These are phyloP conservation scores for Macroteleia sp. DNA, from an alignment of 2,888 invertebrate species.

Conservation along the genomic window DNA sequence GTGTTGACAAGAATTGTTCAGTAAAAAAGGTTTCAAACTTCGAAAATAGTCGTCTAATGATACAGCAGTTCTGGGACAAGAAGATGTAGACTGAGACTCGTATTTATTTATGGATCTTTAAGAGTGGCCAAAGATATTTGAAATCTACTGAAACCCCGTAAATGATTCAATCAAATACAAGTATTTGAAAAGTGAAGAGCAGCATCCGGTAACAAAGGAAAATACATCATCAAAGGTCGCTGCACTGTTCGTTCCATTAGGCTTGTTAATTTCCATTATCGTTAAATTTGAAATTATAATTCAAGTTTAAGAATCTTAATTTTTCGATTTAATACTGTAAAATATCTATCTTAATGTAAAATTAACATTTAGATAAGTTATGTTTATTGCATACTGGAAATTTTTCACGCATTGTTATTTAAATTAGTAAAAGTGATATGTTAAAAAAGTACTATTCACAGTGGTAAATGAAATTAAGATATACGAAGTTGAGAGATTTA, in stretches of 20 bases:
- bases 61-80: background rate
- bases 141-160: background rate
- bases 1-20: background rate
- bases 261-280: constrained; percentile 9
- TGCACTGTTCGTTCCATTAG: constrained; percentile 8
- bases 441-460: too few relatives aligned
- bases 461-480: too few relatives aligned
- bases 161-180: background rate
- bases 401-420: too few relatives aligned
- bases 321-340: too few relatives aligned
- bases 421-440: too few relatives aligned
- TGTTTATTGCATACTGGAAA: too few relatives aligned
- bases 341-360: too few relatives aligned
- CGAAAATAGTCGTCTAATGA: constrained; percentile 7
- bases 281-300: constrained; percentile 5
- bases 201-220: background rate
- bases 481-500: too few relatives aligned
- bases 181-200: background rate
- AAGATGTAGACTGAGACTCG: background rate
- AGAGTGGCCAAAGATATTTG: constrained; percentile 8
- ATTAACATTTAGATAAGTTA: too few relatives aligned
- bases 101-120: background rate
- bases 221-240: constrained; percentile 10
- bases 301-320: too few relatives aligned
- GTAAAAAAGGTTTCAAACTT: background rate